phyloP scores from a whole-genome alignment of 2,113 vertebrate species.

The Hymenochirus boettgeri region DNA sequence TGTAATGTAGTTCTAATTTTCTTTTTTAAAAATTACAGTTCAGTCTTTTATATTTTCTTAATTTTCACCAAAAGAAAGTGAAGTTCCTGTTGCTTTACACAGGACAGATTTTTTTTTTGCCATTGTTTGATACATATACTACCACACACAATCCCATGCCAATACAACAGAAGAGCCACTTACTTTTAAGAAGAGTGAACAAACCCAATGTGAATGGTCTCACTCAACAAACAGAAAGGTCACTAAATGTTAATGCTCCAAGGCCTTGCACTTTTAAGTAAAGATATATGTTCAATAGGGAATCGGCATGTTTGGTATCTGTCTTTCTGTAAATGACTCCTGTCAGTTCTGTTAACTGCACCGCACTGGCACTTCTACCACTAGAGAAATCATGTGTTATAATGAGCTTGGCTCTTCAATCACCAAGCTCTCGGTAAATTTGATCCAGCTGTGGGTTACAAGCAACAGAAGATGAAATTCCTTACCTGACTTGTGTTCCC shows the following conservation, averaged over 20 bases:
- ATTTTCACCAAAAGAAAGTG: too few relatives aligned
- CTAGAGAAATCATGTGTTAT: slow-evolving; percentile 50
- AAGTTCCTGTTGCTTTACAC: too few relatives aligned
- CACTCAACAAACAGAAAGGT: slow-evolving; percentile 10
- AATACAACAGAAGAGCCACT: too few relatives aligned
- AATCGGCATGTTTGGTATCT: slow-evolving; percentile 40
- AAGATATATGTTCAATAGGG: slow-evolving; percentile 37
- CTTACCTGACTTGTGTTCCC: slow-evolving; percentile 67
- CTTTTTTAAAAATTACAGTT: too few relatives aligned
- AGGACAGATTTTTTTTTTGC: too few relatives aligned
- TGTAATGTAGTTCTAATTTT: too few relatives aligned
- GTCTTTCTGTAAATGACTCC: slow-evolving; percentile 47
- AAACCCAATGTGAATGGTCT: neutral
- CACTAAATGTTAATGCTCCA: neutral
- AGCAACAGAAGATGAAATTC: slow-evolving; percentile 44
- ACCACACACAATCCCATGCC: too few relatives aligned
- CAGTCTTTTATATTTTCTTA: too few relatives aligned
- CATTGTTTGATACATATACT: too few relatives aligned
- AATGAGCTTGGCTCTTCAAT: slow-evolving; percentile 49
- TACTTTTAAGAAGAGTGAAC: neutral
- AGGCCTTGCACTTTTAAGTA: slow-evolving; percentile 38
- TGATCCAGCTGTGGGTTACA: slow-evolving; percentile 46
- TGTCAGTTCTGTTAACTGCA: slow-evolving; percentile 43
- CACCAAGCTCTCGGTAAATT: slow-evolving; percentile 43
- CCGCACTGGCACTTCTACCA: slow-evolving; percentile 47